A percentile compares a stretch with the other conserved stretches of the same genome.
phyloP scores from a whole-genome alignment of 2,113 vertebrate species.

The Myanophis thanlyinensis region DNA sequence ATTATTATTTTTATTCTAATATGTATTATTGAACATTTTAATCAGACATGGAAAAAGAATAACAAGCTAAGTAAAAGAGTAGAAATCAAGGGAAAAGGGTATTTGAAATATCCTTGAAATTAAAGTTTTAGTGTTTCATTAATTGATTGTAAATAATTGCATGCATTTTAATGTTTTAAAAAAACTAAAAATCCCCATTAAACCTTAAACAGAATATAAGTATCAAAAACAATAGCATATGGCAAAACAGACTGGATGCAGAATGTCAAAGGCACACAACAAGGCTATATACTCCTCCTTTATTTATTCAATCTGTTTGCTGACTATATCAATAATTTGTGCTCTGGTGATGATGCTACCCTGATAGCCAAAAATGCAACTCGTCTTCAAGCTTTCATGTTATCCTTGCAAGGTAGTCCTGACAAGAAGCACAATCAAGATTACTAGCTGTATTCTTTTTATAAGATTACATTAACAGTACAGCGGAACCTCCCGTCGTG shows the following conservation, averaged over 20 bases:
- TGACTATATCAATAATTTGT: neutral
- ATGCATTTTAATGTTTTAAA: neutral
- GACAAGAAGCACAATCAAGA: neutral
- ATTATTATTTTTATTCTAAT: neutral
- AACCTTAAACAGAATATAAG: neutral
- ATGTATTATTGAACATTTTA: neutral
- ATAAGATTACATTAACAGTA: neutral
- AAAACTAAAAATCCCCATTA: neutral
- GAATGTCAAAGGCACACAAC: neutral
- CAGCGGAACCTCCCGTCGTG: too few relatives aligned
- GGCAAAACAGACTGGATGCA: neutral
- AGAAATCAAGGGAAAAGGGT: neutral
- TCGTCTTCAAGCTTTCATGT: neutral
- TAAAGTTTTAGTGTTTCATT: neutral
- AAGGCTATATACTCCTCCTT: neutral
- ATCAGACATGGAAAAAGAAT: neutral
- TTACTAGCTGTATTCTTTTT: neutral
- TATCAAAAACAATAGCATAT: neutral
- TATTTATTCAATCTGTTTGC: neutral
- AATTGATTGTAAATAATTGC: neutral
- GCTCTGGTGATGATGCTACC: neutral
- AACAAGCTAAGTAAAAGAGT: neutral
- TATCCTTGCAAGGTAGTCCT: neutral
- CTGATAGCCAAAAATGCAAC: neutral
- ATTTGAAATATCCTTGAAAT: neutral